Evolutionary conservation across 2,888 invertebrate genomes (phyloP), one percentile per base, ranked within the genome.

Genomic region (Chironomus tentans): DNA sequence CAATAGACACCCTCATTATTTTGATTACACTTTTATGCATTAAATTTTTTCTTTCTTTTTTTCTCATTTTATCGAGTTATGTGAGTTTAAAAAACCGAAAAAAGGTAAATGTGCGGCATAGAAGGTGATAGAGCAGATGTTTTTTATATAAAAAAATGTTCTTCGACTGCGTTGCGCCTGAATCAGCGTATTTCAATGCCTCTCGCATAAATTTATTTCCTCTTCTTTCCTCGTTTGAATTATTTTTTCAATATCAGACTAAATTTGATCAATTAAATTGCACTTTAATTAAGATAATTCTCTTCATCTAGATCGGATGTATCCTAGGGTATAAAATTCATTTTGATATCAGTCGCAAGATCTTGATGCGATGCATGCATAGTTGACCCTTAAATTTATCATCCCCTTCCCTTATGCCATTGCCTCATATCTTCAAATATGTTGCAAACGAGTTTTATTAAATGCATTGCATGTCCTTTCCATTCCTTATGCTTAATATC

Each of bases 1-100:
- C 38, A 70, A 48, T 72, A 72, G 72, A 72, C 72, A 72, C 72
- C 72, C 72, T 72, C 72, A 72, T 72, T 72, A 72, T 72, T 72
- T 72, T 72, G 72, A 72, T 72, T 72, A 72, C 62, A 72, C 61
- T 72, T 72, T 61, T 61, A 56, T 72, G 72, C 72, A 70, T 70
- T 65, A 65, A 13, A 24, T 65, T 4, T 24, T 65, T 21, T 56
- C 4, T 3, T 7, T 15, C 4, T 10, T 38, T 38, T 38, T 38
- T 38, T 38, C 38, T 38, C 38, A 38, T 38, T 38, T 38, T 38
- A 38, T 38, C 38, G 38, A 56, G 50, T 62, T 13, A 62, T 22
- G 62, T 62, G 21, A 22, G 65, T 65, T 15, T 15, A 62, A 65
- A 65, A 56, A 56, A 56, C 4, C 56, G 15, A 28, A 38, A 56